A percentile compares a stretch with the other conserved stretches of the same genome.
Conservation (phyloP, 1,140 invertebrate genomes). For the Caenorhabditis inopinata region DNA sequence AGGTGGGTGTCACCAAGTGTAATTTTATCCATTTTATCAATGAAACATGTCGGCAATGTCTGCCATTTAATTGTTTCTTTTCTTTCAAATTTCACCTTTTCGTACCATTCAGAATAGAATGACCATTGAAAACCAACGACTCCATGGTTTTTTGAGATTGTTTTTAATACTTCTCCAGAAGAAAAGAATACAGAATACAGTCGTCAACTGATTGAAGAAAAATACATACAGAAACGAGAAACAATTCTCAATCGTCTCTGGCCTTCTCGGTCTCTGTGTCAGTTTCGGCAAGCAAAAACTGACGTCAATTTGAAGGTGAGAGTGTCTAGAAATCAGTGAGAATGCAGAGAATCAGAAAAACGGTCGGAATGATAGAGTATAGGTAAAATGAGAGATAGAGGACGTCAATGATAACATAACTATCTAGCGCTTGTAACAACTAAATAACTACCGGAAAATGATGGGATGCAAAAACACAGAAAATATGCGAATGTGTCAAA, state of each 20-base stretch:
- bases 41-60: too few species aligned
- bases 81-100: not conserved
- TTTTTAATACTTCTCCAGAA: not conserved
- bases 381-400: not conserved
- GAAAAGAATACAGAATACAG: not conserved
- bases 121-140: constrained; percentile 5
- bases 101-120: constrained; percentile 17
- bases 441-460: constrained; percentile 15
- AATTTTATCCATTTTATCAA: too few species aligned
- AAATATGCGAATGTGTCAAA: too few species aligned
- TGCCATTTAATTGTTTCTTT: too few species aligned
- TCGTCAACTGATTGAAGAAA: not conserved
- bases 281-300: constrained; percentile 10
- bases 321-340: not conserved
- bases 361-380: not conserved
- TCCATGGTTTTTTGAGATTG: not conserved
- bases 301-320: constrained; percentile 10
- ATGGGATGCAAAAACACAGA: too few species aligned
- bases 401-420: not conserved
- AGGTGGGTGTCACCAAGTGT: too few species aligned
- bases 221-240: not conserved
- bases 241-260: constrained; percentile 16
- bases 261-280: not conserved
- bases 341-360: constrained; percentile 15
- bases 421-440: not conserved